Evolutionary conservation across 2,113 vertebrate genomes (phyloP), one percentile per base, ranked within the genome.

Genomic region (Heterotis niloticus): DNA sequence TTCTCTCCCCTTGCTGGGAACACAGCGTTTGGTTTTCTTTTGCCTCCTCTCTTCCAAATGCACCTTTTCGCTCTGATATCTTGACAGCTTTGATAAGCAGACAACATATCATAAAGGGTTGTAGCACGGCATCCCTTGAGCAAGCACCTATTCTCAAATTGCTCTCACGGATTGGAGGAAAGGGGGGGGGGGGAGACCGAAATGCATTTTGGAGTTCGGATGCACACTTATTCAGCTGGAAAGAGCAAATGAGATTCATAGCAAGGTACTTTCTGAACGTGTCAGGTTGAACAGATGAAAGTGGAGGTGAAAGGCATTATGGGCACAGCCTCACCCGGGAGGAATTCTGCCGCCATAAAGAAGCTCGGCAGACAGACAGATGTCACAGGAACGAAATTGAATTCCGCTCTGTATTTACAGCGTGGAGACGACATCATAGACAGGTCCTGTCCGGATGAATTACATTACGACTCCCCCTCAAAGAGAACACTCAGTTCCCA

Each of bases 61-160:
- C 75, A 78, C 81, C 84, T 84, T 82, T 20, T 23, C 67, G 67
- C 79, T 81, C 24, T 13, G 72, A 17, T 82, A 81, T 85, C 87
- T 90, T 87, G 88, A 90, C 86, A 87, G 87, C 88, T 90, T 87
- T 84, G 86, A 87, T 20, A 88, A 83, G 86, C 83, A 86, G 81
- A 64, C 71, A 77, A 81, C 81, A 80, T 86, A 87, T 90, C 86
- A 90, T 84, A 88, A 86, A 84, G 83, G 76, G 67, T 82, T 80
- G 82, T 73, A 78, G 83, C 80, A 79, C 82, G 76, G 81, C 83
- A 84, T 79, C 86, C 87, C 85, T 88, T 86, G 88, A 90, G 81
- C 83, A 85, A 86, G 88, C 85, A 82, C 86, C 86, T 88, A 88
- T 64, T 83, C 84, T 84, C 85, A 88, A 88, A 89, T 88, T 86